Evolutionary conservation across 2,888 invertebrate species (phyloP), one percentile per base, ranked within the genome.

Genomic region (Brachynemurus nebulosus): DNA sequence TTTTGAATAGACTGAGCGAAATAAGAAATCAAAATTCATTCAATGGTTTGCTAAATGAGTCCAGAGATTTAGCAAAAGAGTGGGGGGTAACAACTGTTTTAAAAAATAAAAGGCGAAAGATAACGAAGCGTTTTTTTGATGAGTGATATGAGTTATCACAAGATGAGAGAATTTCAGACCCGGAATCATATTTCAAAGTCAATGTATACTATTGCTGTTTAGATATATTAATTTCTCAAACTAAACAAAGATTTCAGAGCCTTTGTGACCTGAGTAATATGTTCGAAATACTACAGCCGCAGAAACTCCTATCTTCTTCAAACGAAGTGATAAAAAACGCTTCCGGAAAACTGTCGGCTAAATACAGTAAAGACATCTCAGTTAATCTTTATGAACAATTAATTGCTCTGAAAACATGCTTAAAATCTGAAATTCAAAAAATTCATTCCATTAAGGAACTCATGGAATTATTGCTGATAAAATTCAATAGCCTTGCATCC

Each of bases 51-150:
- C 20, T 47, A 35, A 44, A 46, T 19, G 39, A 30, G 12, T 45
- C 44, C 40, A 40, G 9, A 47, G 35, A 47, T 44, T 27, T 45
- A 45, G 47, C 44, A 47, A 47, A 45, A 45, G 19, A 45, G 40
- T 47, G 44, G 27, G 34, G 36, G 46, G 38, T 40, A 40, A 47
- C 40, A 47, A 20, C 40, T 45, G 30, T 45, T 45, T 48, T 48
- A 34, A 48, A 48, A 51, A 54, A 53, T 49, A 53, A 52, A 49
- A 55, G 52, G 50, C 52, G 49, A 52, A 53, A 48, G 49, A 50
- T 53, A 48, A 53, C 47, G 49, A 53, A 50, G 48, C 51, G 48
- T 48, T 49, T 51, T 53, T 53, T 54, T 47, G 51, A 51, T 50
- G 52, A 27, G 45, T 51, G 50, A 47, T 51, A 51, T 50, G 52